Conservation (phyloP, 1,140 invertebrate genomes). For the Macrotrachela quadricornifera region DNA sequence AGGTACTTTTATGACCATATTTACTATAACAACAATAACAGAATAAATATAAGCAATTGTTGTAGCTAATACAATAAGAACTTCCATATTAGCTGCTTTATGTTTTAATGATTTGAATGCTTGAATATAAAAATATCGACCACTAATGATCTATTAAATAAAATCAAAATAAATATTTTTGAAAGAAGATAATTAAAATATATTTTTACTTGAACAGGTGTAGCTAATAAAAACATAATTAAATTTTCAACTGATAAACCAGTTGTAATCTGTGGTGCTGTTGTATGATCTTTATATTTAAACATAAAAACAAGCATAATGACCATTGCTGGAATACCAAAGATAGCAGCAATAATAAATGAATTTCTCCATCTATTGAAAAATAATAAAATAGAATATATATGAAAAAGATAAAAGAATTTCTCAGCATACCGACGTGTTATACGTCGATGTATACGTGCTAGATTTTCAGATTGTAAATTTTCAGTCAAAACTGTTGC, state of each 20-base stretch:
- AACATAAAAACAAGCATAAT: conserved; percentile 89
- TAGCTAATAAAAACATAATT: conserved; percentile 73
- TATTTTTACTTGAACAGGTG: conserved; percentile 71
- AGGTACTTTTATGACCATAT: conserved; percentile 41
- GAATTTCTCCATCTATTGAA: conserved; percentile 52
- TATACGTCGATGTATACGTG: too few species aligned
- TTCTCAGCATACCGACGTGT: too few species aligned
- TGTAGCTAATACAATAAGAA: conserved; percentile 87
- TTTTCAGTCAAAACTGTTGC: too few species aligned
- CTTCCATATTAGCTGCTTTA: conserved; percentile 88
- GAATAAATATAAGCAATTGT: conserved; percentile 87
- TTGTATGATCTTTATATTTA: neutral
- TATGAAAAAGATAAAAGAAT: too few species aligned
- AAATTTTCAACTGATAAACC: conserved; percentile 86
- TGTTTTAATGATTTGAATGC: conserved; percentile 69
- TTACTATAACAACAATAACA: conserved; percentile 52
- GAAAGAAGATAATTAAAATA: too few species aligned
- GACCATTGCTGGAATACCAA: conserved; percentile 80
- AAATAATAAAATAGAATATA: too few species aligned
- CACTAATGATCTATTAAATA: conserved; percentile 40
- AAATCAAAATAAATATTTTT: too few species aligned
- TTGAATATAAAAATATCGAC: conserved; percentile 84
- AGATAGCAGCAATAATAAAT: conserved; percentile 73
- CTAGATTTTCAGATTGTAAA: too few species aligned
- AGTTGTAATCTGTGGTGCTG: conserved; percentile 35